Conservation (phyloP, 2,888 invertebrate species). For the Mechanitis messenoides region DNA sequence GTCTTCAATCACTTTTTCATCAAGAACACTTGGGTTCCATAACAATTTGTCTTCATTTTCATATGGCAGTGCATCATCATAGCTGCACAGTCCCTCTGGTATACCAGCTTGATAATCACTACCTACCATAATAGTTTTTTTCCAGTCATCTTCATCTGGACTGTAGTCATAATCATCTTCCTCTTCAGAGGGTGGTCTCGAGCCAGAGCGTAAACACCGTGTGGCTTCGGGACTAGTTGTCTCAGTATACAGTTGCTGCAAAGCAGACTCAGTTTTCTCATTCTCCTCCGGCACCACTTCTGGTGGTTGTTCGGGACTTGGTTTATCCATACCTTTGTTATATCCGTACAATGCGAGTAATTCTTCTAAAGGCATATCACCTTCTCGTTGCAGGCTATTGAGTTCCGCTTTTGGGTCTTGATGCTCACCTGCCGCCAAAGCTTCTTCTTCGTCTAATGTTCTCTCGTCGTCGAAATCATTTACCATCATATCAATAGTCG, state of each 20-base stretch:
- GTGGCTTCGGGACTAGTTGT: constrained; percentile 64
- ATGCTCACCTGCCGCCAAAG: constrained; percentile 89
- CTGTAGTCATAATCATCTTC: constrained; percentile 89
- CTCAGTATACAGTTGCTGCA: constrained; percentile 65
- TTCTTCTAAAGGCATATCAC: constrained; percentile 97
- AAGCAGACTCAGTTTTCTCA: constrained; percentile 68
- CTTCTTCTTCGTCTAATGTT: constrained; percentile 98
- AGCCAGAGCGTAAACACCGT: constrained; percentile 76
- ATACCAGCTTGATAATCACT: constrained; percentile 95
- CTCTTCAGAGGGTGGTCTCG: constrained; percentile 86
- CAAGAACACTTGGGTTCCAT: constrained; percentile 91
- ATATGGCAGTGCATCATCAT: constrained; percentile 95
- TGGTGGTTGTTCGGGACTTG: constrained; percentile 48
- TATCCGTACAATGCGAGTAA: constrained; percentile 93
- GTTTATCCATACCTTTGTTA: constrained; percentile 69
- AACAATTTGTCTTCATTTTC: constrained; percentile 96
- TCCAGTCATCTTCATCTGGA: constrained; percentile 92
- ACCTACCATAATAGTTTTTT: constrained; percentile 97
- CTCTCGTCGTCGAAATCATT: constrained; percentile 98
- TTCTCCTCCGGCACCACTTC: constrained; percentile 58
- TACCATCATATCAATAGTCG: constrained; percentile 96
- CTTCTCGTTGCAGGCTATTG: constrained; percentile 91
- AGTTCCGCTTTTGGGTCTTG: constrained; percentile 93
- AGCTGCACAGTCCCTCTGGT: constrained; percentile 92
- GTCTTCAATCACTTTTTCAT: constrained; percentile 84